A percentile compares a stretch with the other conserved stretches of the same genome.
Conservation (phyloP, 2,113 vertebrate species). For the Amazona vittata region DNA sequence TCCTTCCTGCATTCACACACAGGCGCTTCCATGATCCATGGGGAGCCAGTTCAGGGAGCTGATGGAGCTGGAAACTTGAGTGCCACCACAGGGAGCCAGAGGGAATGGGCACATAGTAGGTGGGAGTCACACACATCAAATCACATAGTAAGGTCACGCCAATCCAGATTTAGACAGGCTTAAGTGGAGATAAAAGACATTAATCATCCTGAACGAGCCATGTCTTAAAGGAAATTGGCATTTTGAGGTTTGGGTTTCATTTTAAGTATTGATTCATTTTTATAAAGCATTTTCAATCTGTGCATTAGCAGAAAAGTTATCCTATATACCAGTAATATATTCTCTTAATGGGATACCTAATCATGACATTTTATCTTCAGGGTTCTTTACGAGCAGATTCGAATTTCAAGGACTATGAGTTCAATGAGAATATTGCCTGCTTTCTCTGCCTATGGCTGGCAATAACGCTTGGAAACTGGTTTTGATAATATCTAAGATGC, state of each 20-base stretch:
- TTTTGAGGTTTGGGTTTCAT: slow-evolving; percentile 7
- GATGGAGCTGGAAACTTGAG: not conserved
- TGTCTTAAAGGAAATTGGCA: slow-evolving; percentile 12
- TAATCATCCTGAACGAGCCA: not conserved
- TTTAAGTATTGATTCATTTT: slow-evolving; percentile 23
- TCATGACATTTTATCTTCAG: slow-evolving; percentile 10
- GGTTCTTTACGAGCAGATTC: slow-evolving; percentile 21
- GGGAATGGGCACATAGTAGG: not conserved
- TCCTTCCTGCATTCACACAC: fast-evolving
- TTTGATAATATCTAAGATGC: not conserved
- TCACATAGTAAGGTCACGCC: not conserved
- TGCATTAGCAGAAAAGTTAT: slow-evolving; percentile 5
- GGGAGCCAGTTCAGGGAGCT: not conserved
- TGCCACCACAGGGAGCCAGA: not conserved
- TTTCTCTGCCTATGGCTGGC: not conserved
- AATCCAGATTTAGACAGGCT: not conserved
- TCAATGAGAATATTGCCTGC: not conserved
- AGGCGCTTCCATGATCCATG: fast-evolving
- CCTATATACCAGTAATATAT: not conserved
- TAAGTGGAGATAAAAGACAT: not conserved
- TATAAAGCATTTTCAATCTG: not conserved
- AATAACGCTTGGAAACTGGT: not conserved
- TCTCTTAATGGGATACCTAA: slow-evolving; percentile 20
- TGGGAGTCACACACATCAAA: not conserved
- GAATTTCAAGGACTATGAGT: not conserved